Base-by-base conservation (phyloP, 2,797 vertebrate species). In the Salarias fasciatus region DNA sequence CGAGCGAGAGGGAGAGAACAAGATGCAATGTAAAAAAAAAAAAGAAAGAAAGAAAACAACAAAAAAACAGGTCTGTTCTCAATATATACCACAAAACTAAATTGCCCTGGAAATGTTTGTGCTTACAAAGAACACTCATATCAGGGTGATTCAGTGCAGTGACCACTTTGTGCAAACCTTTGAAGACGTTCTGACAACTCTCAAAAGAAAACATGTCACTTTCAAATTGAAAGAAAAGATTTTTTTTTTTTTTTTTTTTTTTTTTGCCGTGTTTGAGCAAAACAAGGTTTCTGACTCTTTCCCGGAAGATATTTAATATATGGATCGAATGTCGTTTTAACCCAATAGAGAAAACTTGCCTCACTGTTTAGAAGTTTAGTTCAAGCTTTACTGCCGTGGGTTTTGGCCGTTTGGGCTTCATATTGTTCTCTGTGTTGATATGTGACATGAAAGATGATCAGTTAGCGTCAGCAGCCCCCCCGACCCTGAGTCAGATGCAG, bases 11-110 rank as follows among this genome's bases (percentile, higher is more conserved):
- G 44, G 41, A 35, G 58, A 63, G 44, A 38, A n/a, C n/a, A n/a
- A 48, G 30, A 44, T 47, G 38, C 11, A 45, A 40, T 58, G 57
- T 69, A 69, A 77, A 77, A 80, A 24, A 24, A 24, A 24, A 24
- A 24, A 35, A 9, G 9, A 35, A 35, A 33, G 8, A 4, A 33
- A 33, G 33, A n/a, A n/a, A n/a, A n/a, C n/a, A n/a, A n/a, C n/a
- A n/a, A n/a, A n/a, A n/a, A n/a, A n/a, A n/a, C n/a, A 74, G 60
- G 60, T 70, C 69, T 84, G 81, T 64, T 75, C 79, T 86, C 65
- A 67, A 52, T 65, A 55, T 55, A 13, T 35, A 59, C 68, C 58
- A 47, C 72, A 61, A 53, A 56, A 60, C 46, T 54, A 28, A 77
- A 45, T 12, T 36, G 33, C 54, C 48, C 56, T 43, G 60, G 59